These are phyloP conservation scores for Percopsis omiscomaycus DNA, from an alignment of 2,797 vertebrate genomes.

Conservation along the genomic window DNA sequence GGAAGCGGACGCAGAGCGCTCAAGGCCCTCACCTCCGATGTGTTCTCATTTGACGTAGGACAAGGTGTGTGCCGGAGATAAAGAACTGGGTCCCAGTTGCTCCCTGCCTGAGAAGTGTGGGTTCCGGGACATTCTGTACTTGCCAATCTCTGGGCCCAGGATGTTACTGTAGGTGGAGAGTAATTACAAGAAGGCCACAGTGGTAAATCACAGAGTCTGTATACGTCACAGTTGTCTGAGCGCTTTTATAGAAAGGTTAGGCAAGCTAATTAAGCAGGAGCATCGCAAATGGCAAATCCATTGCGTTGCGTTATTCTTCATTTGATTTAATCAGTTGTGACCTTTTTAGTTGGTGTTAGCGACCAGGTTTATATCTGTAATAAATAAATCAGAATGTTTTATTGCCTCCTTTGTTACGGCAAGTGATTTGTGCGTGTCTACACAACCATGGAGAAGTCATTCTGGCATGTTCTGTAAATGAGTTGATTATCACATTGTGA, in stretches of 20 bases:
- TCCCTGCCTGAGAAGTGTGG: conserved; percentile 53
- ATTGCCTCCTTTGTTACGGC: background rate
- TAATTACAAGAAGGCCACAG: conserved; percentile 68
- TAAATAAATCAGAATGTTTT: conserved; percentile 12
- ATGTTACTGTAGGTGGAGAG: conserved; percentile 61
- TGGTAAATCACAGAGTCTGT: conserved; percentile 56
- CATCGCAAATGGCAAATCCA: conserved; percentile 63
- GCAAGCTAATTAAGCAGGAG: conserved; percentile 64
- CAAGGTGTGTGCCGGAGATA: conserved; percentile 75
- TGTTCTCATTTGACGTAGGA: conserved; percentile 62
- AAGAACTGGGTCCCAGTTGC: conserved; percentile 56
- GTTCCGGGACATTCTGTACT: conserved; percentile 58
- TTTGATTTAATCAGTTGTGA: conserved; percentile 57
- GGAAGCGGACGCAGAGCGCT: conserved; percentile 65
- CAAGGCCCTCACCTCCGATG: conserved; percentile 63
- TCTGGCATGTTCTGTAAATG: conserved; percentile 44
- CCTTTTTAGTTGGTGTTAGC: conserved; percentile 27
- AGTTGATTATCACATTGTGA: conserved; percentile 68
- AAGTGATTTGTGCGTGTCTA: conserved; percentile 17
- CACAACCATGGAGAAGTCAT: conserved; percentile 31
- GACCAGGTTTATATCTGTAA: conserved; percentile 30
- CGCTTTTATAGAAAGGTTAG: conserved; percentile 63
- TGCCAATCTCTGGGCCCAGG: conserved; percentile 67
- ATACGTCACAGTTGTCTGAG: conserved; percentile 10
- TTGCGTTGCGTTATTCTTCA: conserved; percentile 61